Conservation (phyloP, 2,888 invertebrate genomes). For the Cerceris ruficornis region DNA sequence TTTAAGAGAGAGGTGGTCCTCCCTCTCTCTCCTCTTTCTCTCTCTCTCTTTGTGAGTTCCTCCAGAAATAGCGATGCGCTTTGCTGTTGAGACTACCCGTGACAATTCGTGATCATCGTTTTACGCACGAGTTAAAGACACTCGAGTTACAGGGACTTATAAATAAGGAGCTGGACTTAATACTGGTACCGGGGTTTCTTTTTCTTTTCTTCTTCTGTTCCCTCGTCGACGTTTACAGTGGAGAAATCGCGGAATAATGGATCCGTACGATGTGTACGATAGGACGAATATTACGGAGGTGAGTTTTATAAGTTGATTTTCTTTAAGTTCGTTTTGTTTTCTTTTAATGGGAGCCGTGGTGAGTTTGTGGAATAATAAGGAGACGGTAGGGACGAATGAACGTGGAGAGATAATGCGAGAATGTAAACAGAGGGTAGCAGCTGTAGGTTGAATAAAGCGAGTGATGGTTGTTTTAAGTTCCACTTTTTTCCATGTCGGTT, state of each 20-base stretch:
- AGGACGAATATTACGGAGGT: constrained; percentile 69
- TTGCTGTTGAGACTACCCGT: neutral
- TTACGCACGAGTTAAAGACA: neutral
- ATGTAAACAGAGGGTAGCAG: too few species aligned
- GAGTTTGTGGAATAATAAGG: neutral
- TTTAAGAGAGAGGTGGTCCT: too few species aligned
- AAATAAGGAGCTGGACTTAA: neutral
- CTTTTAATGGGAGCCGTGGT: neutral
- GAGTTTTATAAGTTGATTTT: constrained; percentile 44
- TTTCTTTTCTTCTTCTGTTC: neutral
- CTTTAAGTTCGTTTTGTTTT: neutral
- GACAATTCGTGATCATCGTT: neutral
- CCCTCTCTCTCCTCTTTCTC: neutral
- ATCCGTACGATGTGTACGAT: constrained; percentile 67
- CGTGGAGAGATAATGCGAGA: too few species aligned
- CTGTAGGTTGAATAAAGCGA: neutral
- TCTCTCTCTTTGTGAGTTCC: neutral
- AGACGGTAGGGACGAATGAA: too few species aligned
- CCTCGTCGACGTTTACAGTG: neutral
- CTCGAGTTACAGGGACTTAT: neutral
- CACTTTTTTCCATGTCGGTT: neutral
- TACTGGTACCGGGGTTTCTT: neutral
- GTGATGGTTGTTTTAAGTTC: neutral
- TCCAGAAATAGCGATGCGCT: constrained; percentile 26
- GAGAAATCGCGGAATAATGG: constrained; percentile 55